phyloP scores from a whole-genome alignment of 2,888 invertebrate species.

The Calephelis perditalis region DNA sequence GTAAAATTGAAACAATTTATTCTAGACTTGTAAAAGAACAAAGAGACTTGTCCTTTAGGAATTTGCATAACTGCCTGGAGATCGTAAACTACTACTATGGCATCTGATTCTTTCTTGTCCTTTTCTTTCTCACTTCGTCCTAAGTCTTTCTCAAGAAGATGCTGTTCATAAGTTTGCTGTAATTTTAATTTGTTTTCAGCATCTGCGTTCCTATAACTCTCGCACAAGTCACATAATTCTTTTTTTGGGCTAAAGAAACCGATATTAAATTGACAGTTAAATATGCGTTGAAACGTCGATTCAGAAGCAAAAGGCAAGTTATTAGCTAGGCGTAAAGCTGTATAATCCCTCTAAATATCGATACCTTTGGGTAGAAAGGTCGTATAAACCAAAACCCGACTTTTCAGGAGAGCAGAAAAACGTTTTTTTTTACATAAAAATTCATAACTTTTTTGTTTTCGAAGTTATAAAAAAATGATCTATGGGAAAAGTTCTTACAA shows the following conservation, averaged over 20 bases:
- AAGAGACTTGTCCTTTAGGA: too few species aligned
- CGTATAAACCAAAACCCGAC: not conserved
- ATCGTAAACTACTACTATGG: constrained; percentile 11
- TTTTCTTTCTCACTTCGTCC: constrained; percentile 12
- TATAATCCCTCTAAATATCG: not conserved
- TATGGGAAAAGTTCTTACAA: not conserved
- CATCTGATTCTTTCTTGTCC: constrained; percentile 6
- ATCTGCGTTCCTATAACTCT: constrained; percentile 18
- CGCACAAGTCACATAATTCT: constrained; percentile 20
- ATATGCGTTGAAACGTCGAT: too few species aligned
- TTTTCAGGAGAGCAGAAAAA: constrained; percentile 1
- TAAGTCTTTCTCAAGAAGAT: constrained; percentile 5
- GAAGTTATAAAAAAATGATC: constrained; percentile 1
- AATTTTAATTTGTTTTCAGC: constrained; percentile 20
- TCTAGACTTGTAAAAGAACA: constrained; percentile 22
- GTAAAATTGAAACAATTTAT: constrained; percentile 25
- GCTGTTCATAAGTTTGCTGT: not conserved
- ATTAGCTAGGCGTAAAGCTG: too few species aligned
- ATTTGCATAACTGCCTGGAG: too few species aligned
- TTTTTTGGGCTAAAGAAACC: constrained; percentile 18
- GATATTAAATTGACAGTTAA: constrained; percentile 13
- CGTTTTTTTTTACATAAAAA: constrained; percentile 1
- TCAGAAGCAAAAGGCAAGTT: too few species aligned
- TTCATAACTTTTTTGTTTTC: not conserved
- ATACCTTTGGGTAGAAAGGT: not conserved